These are phyloP conservation scores for Orthosia gothica DNA, from an alignment of 2,888 invertebrate genomes.

Conservation along the genomic window DNA sequence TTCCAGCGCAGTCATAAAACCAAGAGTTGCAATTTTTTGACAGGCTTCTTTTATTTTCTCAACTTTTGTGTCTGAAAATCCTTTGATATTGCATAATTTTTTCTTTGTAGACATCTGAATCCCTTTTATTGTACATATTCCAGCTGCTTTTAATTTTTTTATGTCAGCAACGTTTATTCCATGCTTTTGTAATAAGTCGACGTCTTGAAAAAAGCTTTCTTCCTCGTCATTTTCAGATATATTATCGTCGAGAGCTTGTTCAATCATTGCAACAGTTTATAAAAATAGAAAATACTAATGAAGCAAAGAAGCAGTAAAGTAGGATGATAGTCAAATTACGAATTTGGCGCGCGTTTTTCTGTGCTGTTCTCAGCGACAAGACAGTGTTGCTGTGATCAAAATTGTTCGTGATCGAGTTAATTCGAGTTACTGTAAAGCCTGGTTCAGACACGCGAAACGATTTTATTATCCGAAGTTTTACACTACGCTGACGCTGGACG, in stretches of 20 bases:
- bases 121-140: conserved; percentile 96
- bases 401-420: background rate
- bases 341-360: conserved; percentile 62
- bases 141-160: conserved; percentile 94
- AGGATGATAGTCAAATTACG: conserved; percentile 14
- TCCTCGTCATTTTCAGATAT: conserved; percentile 92
- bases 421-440: background rate
- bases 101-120: conserved; percentile 95
- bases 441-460: background rate
- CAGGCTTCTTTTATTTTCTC: conserved; percentile 96
- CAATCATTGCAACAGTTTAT: conserved; percentile 76
- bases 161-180: conserved; percentile 94
- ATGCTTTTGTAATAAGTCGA: conserved; percentile 92
- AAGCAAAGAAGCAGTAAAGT: background rate
- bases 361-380: conserved; percentile 23
- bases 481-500: no score
- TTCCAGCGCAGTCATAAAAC: conserved; percentile 95
- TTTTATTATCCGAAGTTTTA: no score
- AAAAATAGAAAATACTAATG: background rate
- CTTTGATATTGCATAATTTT: conserved; percentile 94
- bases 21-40: conserved; percentile 92
- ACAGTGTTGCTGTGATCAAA: conserved; percentile 6
- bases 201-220: conserved; percentile 94
- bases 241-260: conserved; percentile 86
- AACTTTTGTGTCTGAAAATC: conserved; percentile 95